Conservation (phyloP, 2,888 invertebrate genomes). For the Platycheirus albimanus region DNA sequence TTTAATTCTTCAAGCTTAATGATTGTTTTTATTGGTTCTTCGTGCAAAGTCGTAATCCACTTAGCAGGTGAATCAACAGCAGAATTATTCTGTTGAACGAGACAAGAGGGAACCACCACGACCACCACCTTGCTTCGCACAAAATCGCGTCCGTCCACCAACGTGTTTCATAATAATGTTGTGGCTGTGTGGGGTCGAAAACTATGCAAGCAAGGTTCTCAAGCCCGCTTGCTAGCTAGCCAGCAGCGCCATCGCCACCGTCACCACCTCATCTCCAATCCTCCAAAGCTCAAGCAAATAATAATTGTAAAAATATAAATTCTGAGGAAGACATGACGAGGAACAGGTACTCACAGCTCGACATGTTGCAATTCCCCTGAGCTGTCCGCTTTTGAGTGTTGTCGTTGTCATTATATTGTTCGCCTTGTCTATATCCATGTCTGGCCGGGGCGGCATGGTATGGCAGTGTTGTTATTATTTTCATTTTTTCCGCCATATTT, state of each 20-base stretch:
- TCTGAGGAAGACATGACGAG: conserved; percentile 34
- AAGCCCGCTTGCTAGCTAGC: neutral
- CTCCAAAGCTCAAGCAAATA: neutral
- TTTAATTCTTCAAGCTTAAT: conserved; percentile 22
- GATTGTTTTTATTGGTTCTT: conserved; percentile 33
- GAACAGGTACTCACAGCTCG: conserved; percentile 17
- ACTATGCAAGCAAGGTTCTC: conserved; percentile 3
- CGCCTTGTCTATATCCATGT: conserved; percentile 12
- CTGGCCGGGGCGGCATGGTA: neutral
- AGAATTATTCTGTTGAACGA: conserved; percentile 16
- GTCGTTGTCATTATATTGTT: conserved; percentile 54
- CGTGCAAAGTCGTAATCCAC: conserved; percentile 63
- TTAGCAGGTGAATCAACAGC: conserved; percentile 64
- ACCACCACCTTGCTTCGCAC: too few species aligned
- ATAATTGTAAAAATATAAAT: conserved; percentile 11
- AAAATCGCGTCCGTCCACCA: too few species aligned
- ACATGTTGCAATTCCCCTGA: conserved; percentile 46
- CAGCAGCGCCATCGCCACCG: too few species aligned
- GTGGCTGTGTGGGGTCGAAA: neutral
- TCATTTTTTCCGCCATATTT: conserved; percentile 9
- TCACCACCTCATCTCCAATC: too few species aligned
- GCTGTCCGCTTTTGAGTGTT: conserved; percentile 47
- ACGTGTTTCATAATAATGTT: too few species aligned
- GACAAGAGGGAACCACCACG: conserved; percentile 16
- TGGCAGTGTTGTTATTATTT: conserved; percentile 14